Evolutionary conservation across 2,888 invertebrate species (phyloP), one percentile per base, ranked within the genome.

Genomic region (Anthoptus insignis): DNA sequence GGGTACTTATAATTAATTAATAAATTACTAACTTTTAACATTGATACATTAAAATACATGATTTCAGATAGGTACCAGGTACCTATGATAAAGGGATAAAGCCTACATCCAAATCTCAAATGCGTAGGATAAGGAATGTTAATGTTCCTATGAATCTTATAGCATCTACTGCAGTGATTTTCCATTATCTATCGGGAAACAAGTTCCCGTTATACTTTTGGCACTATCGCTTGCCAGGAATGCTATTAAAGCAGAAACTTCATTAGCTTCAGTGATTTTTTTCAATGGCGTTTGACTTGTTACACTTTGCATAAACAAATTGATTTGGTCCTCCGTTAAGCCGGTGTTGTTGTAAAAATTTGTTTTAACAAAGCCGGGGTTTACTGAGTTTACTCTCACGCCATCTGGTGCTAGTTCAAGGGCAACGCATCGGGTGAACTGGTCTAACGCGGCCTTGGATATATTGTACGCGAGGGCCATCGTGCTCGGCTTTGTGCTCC

Each of bases 311-410:
- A 97, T 96, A 42, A 95, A 94, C 69, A 96, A 94, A 69, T 98
- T 97, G 69, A 99, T 89, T 84, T 99, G 99, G 79, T 95, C 94
- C 2, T 91, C 90, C 8, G 69, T 86, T 39, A 92, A 68, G 0
- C 90, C 91, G 0, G 95, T 94, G 68, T 96, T 94, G 81, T 96
- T 96, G 73, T 98, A 96, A 21, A 99, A 84, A 81, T 98, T 97
- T 0, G 99, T 99, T 37, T 97, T 88, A 2, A 97, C 96, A 1
- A 98, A 98, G n/a, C 99, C 99, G n/a, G 99, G 99, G 86, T 97
- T 98, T 0, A 99, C 97, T 34, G 97, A 95, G 84, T 99, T 99
- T 0, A 98, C 98, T 65, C 99, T 93, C 0, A 99, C 97, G 73
- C 96, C 95, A 81, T 97, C 97, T 0, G 94, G 77, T 27, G 97